phyloP scores from a whole-genome alignment of 2,888 invertebrate genomes.

The Pharmacophagus antenor region DNA sequence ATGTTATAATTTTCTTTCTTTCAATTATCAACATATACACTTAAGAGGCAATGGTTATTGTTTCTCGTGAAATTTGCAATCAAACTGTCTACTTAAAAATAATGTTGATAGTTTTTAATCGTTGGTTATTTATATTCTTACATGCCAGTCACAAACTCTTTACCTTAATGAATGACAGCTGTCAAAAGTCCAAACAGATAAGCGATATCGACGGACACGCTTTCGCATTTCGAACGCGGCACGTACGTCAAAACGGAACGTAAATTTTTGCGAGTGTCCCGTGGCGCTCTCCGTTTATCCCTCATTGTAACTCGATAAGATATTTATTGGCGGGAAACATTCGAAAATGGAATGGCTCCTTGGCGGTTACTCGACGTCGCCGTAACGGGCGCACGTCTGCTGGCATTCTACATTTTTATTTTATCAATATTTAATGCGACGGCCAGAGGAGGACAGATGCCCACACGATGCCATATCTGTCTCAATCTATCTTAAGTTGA shows the following conservation, averaged over 20 bases:
- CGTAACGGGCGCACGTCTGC: constrained; percentile 65
- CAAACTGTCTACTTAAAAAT: too few relatives aligned
- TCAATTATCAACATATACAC: too few relatives aligned
- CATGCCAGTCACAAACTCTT: constrained; percentile 16
- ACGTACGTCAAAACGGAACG: constrained; percentile 37
- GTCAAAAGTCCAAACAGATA: constrained; percentile 35
- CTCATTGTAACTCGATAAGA: constrained; percentile 78
- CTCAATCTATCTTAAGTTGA: too few relatives aligned
- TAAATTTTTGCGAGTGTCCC: constrained; percentile 53
- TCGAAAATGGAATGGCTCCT: constrained; percentile 73
- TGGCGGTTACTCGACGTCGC: constrained; percentile 61
- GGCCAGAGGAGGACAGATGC: constrained; percentile 43
- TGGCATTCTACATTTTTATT: constrained; percentile 77
- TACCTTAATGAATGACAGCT: constrained; percentile 28
- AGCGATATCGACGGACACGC: constrained; percentile 32
- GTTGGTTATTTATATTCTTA: not conserved
- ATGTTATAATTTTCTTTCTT: too few relatives aligned
- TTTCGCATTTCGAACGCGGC: constrained; percentile 26
- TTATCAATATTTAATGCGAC: constrained; percentile 79
- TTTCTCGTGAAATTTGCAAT: too few relatives aligned
- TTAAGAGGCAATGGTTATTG: too few relatives aligned
- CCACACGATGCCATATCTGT: constrained; percentile 28
- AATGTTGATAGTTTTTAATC: constrained; percentile 3
- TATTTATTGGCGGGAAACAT: constrained; percentile 77
- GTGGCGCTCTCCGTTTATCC: constrained; percentile 55